A percentile compares a stretch with the other conserved stretches of the same genome.
These are phyloP conservation scores for Aplochiton taeniatus DNA, from an alignment of 2,797 vertebrate genomes.

Conservation along the genomic window DNA sequence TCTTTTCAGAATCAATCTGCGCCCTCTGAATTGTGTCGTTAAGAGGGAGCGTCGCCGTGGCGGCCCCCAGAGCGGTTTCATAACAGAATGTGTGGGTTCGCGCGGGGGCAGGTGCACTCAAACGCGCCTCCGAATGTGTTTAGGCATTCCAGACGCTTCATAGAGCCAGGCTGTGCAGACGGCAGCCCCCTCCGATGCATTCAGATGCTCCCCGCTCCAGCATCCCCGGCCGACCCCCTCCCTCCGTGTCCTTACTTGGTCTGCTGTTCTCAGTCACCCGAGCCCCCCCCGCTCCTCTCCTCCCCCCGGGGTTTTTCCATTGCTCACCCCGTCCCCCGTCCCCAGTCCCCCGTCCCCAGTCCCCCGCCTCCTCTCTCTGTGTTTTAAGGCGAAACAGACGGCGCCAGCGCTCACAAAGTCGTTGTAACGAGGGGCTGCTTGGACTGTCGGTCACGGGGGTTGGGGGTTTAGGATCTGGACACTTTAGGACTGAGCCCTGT, in stretches of 20 bases:
- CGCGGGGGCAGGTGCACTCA: too few species aligned
- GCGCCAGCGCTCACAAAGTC: constrained; percentile 1
- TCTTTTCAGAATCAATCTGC: constrained; percentile 40
- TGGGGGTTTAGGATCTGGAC: too few species aligned
- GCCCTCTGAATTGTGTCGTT: too few species aligned
- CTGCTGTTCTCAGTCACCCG: constrained; percentile 10
- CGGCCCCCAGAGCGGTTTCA: too few species aligned
- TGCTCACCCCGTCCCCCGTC: not conserved
- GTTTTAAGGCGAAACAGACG: constrained; percentile 1
- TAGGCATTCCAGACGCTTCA: constrained; percentile 2
- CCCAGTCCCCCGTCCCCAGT: too few species aligned
- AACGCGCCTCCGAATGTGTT: not conserved
- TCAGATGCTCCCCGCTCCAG: not conserved
- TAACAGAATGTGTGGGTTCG: too few species aligned
- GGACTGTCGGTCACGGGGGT: too few species aligned
- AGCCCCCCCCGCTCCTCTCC: not conserved
- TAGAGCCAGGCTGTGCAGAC: constrained; percentile 17
- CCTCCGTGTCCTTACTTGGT: constrained; percentile 15
- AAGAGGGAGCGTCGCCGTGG: too few species aligned
- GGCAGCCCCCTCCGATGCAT: not conserved
- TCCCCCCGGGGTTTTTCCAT: not conserved
- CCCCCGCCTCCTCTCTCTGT: constrained; percentile 9
- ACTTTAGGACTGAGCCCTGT: too few species aligned
- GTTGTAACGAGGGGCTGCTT: constrained; percentile 6
- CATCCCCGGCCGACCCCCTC: not conserved